Percentiles rank a stretch among this genome's conserved stretches.
Evolutionary conservation across 2,888 invertebrate genomes (phyloP).

Genomic region (Leucoptera coffeella): DNA sequence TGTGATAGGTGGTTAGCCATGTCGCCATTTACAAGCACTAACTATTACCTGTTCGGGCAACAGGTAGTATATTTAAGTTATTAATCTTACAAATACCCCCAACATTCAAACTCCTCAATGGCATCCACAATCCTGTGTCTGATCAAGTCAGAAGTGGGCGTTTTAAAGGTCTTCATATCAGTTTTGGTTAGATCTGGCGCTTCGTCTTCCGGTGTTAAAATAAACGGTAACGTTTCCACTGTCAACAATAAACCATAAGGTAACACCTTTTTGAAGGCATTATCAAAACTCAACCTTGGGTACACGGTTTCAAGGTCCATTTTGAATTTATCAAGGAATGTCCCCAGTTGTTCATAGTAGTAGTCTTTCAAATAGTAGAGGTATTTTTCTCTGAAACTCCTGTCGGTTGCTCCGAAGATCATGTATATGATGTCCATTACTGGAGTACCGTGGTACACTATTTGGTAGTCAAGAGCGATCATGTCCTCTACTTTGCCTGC

Average conservation of each 20-base stretch:
- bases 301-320: slow-evolving; percentile 13
- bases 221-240: slow-evolving; percentile 12
- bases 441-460: slow-evolving; percentile 15
- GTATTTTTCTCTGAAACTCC: slow-evolving; percentile 14
- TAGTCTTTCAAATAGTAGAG: slow-evolving; percentile 13
- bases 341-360: slow-evolving; percentile 13
- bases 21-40: too few relatives aligned
- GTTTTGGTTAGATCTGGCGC: slow-evolving; percentile 1
- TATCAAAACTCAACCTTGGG: slow-evolving; percentile 14
- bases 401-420: slow-evolving; percentile 14
- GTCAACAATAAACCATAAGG: slow-evolving; percentile 15
- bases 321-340: slow-evolving; percentile 14
- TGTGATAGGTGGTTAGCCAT: too few relatives aligned
- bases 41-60: too few relatives aligned
- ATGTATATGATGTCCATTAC: slow-evolving; percentile 17
- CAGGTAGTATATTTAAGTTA: too few relatives aligned
- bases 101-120: too few relatives aligned
- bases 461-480: slow-evolving; percentile 17
- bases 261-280: slow-evolving; percentile 12
- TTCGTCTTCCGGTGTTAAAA: slow-evolving; percentile 9
- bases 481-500: slow-evolving; percentile 12
- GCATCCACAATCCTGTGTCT: too few relatives aligned
- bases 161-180: too few relatives aligned
- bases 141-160: too few relatives aligned
- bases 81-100: too few relatives aligned